Percentiles rank a stretch among this genome's conserved stretches.
Conservation (phyloP, 2,888 invertebrate species). For the Temnothorax rugatulus region DNA sequence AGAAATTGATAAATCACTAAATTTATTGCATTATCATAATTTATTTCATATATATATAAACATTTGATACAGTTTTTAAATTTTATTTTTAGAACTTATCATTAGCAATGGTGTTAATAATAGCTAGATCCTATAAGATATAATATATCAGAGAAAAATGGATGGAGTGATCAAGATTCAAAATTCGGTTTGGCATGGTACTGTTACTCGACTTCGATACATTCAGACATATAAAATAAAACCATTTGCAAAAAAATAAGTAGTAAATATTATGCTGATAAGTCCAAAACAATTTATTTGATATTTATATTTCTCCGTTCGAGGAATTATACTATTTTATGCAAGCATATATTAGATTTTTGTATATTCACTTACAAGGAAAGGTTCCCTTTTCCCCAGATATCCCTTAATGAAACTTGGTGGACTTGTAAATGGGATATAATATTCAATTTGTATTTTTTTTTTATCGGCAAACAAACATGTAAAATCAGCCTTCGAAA, state of each 20-base stretch:
- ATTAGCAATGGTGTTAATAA: slow-evolving; percentile 81
- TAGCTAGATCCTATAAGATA: slow-evolving; percentile 81
- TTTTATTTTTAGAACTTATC: slow-evolving; percentile 80
- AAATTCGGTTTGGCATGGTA: slow-evolving; percentile 83
- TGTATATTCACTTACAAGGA: neutral
- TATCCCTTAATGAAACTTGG: too few species aligned
- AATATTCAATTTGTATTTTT: too few species aligned
- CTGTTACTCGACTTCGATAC: slow-evolving; percentile 67
- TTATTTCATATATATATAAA: slow-evolving; percentile 86
- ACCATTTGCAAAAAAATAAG: slow-evolving; percentile 41
- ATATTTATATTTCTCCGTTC: slow-evolving; percentile 8
- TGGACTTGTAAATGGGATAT: too few species aligned
- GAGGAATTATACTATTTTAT: neutral
- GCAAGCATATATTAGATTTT: neutral
- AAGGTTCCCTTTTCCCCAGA: too few species aligned
- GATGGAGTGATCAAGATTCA: slow-evolving; percentile 79
- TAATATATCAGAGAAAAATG: slow-evolving; percentile 80
- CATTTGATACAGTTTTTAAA: slow-evolving; percentile 84
- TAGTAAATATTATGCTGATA: neutral
- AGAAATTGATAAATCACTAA: neutral
- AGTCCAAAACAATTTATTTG: neutral
- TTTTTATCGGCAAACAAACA: too few species aligned
- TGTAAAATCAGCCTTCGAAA: too few species aligned
- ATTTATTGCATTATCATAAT: slow-evolving; percentile 82
- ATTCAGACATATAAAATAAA: slow-evolving; percentile 66